These are phyloP conservation scores for Merodon equestris DNA, from an alignment of 2,888 invertebrate genomes.

Conservation along the genomic window DNA sequence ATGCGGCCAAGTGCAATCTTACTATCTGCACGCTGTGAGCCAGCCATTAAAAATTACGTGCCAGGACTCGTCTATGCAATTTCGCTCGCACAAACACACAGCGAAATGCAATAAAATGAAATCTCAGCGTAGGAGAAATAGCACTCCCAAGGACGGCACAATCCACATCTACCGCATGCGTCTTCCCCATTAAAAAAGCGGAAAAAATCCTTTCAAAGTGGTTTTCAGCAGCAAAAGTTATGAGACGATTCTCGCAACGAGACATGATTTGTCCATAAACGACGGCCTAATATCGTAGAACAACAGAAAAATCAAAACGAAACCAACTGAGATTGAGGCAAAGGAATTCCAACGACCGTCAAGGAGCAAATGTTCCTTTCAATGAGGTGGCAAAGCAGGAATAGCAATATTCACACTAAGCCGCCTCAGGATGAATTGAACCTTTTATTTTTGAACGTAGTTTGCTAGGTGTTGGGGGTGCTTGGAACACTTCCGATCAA, in stretches of 20 bases:
- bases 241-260: background rate
- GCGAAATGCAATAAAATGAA: too few species aligned
- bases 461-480: conserved; percentile 2
- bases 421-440: conserved; percentile 16
- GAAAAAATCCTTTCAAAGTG: background rate
- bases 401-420: conserved; percentile 20
- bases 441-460: conserved; percentile 19
- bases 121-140: too few species aligned
- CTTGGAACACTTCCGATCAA: conserved; percentile 11
- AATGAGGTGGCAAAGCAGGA: background rate
- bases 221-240: background rate
- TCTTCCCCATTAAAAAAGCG: too few species aligned
- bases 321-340: too few species aligned
- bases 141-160: too few species aligned
- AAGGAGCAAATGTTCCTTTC: background rate
- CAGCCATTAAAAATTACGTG: conserved; percentile 68
- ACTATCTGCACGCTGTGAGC: conserved; percentile 40
- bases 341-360: background rate
- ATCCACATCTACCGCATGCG: too few species aligned
- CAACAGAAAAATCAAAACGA: background rate
- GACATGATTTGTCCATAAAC: conserved; percentile 22
- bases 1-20: conserved; percentile 64
- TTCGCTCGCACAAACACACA: background rate
- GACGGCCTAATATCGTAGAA: conserved; percentile 4
- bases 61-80: conserved; percentile 57